Evolutionary conservation across 2,113 vertebrate species (phyloP).

Genomic region (Pseudopipra pipra): DNA sequence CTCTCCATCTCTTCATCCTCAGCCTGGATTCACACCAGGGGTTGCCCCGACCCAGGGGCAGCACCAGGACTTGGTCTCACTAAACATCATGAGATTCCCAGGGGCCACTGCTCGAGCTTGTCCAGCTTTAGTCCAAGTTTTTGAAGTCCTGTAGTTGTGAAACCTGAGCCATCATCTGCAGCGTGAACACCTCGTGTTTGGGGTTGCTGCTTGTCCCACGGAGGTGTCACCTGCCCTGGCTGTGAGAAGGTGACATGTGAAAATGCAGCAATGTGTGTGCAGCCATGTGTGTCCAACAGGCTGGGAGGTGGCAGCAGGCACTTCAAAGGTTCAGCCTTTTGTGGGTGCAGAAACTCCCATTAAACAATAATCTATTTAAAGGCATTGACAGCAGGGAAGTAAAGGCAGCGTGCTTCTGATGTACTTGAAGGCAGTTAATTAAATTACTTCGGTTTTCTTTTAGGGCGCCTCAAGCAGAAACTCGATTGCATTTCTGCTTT

Average conservation of each 20-base stretch:
- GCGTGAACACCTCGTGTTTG: rapidly evolving
- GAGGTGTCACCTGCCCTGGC: rapidly evolving
- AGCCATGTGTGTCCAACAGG: neutral
- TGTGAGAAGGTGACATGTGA: neutral
- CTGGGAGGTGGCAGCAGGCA: neutral
- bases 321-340: neutral
- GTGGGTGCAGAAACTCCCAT: neutral
- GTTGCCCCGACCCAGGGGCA: neutral
- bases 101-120: neutral
- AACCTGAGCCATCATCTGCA: neutral
- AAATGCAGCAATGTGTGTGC: too few species aligned
- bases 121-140: neutral
- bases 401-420: constrained; percentile 47
- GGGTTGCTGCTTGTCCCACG: neutral
- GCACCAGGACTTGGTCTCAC: neutral
- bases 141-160: neutral
- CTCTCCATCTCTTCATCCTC: neutral
- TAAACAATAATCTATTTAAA: constrained; percentile 47
- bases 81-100: neutral
- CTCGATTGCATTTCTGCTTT: constrained; percentile 74
- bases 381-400: constrained; percentile 18
- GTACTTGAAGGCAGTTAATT: constrained; percentile 73
- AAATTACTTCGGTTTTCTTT: constrained; percentile 70
- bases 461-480: constrained; percentile 67
- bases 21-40: neutral